Conservation (phyloP, 1,140 invertebrate species). For the Aethina tumida region DNA sequence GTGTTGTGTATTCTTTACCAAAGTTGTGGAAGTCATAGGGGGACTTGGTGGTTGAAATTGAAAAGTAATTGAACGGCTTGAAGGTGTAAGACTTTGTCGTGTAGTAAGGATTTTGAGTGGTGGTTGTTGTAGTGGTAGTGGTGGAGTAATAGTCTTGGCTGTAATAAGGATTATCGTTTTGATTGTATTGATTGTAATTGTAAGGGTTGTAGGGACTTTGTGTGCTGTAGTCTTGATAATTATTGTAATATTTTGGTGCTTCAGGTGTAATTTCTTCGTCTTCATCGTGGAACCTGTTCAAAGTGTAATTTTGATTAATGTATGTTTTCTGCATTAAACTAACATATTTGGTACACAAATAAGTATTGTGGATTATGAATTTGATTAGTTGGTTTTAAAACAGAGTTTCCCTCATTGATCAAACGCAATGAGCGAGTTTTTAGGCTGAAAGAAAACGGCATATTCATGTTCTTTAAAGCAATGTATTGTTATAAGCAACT, state of each 20-base stretch:
- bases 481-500: no score
- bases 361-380: no score
- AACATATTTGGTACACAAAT: no score
- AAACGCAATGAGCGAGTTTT: no score
- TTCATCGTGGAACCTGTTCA: constrained; percentile 30
- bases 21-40: constrained; percentile 46
- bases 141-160: constrained; percentile 13
- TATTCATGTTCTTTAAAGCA: no score
- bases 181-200: constrained; percentile 12
- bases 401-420: no score
- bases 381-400: no score
- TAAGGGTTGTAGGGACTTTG: constrained; percentile 9
- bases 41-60: constrained; percentile 30
- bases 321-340: no score
- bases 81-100: constrained; percentile 23
- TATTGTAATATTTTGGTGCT: constrained; percentile 18
- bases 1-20: constrained; percentile 12
- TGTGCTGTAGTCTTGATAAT: constrained; percentile 22
- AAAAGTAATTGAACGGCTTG: constrained; percentile 17
- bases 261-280: constrained; percentile 20
- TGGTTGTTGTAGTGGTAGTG: constrained; percentile 10
- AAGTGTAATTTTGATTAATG: constrained; percentile 13
- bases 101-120: constrained; percentile 29
- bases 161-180: constrained; percentile 13
- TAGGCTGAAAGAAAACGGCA: no score